Evolutionary conservation across 2,113 vertebrate genomes (phyloP), one percentile per base, ranked within the genome.

Genomic region (Scartelaos histophorus): DNA sequence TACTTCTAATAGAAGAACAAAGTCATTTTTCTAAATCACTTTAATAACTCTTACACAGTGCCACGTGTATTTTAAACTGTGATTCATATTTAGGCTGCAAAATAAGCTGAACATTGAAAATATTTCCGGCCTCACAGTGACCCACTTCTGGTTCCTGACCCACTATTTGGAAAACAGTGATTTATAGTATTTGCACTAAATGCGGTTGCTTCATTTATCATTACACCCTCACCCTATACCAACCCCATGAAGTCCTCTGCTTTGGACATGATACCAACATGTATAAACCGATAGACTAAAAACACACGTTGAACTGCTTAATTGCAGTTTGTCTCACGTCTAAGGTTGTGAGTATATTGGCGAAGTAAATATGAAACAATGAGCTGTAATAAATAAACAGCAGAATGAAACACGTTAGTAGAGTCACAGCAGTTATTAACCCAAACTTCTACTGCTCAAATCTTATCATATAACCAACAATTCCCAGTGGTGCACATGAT

Each of bases 61-160:
- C 12, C 24, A 22, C 10, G 12, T 29, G 13, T 60, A 60, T 61
- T 34, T 34, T 34, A 17, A 34, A 34, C 13, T 61, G 15, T 34
- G 58, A 17, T 61, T 61, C 58, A 61, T 61, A 61, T 61, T 61
- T 61, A 35, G 25, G 5, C 25, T 34, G 15, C n/a, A 16, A 61
- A 61, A 60, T 16, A 60, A 60, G 57, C 22, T 29, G 57, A 60
- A 60, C 57, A 29, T 15, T 60, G 57, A 61, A 61, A 34, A 25
- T 61, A 61, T 61, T 29, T 61, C 24, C 25, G 24, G 58, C 58
- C 25, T 24, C 56, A 16, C 58, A 61, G 58, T 61, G 58, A 61
- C 58, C 58, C 58, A 61, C 16, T 61, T 61, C 24, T 61, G 58
- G 58, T 61, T 61, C 58, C 25, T 61, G 58, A 61, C 58, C 58